Conservation (phyloP, 64 coral and sea anemone genomes). For the Trachythela sp. region DNA sequence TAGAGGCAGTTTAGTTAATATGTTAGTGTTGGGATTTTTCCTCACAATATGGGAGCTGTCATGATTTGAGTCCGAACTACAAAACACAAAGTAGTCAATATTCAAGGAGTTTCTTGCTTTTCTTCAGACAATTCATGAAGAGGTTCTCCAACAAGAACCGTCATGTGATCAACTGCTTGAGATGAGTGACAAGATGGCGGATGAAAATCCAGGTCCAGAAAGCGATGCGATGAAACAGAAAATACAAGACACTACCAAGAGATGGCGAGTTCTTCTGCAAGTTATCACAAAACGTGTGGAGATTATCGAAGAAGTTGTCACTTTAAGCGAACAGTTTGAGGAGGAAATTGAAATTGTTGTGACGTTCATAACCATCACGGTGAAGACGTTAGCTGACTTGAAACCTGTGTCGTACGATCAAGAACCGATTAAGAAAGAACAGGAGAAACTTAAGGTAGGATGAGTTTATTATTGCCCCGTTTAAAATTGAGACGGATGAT, state of each 20-base stretch:
- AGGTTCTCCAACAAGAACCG: constrained; percentile 54
- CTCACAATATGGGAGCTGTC: too few relatives aligned
- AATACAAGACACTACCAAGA: constrained; percentile 54
- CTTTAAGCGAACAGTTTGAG: background rate
- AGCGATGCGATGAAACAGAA: constrained; percentile 69
- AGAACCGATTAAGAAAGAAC: constrained; percentile 45
- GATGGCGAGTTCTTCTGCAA: constrained; percentile 57
- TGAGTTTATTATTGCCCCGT: background rate
- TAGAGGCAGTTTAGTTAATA: too few relatives aligned
- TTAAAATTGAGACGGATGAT: too few relatives aligned
- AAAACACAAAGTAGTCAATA: background rate
- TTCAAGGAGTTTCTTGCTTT: background rate
- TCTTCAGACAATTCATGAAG: background rate
- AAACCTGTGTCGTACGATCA: constrained; percentile 52
- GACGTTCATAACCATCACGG: background rate
- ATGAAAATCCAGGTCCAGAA: constrained; percentile 49
- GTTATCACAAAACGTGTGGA: background rate
- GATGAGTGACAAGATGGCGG: constrained; percentile 58
- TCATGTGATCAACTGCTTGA: constrained; percentile 47
- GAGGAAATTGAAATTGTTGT: constrained; percentile 20
- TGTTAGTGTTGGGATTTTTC: too few relatives aligned
- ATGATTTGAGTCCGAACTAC: background rate
- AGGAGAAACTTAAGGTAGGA: constrained; percentile 76
- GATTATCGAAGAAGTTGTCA: constrained; percentile 12
- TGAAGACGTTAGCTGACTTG: background rate